A percentile compares a stretch with the other conserved stretches of the same genome.
Conservation (phyloP, 2,888 invertebrate genomes). For the Synanthedon andrenaeformis region DNA sequence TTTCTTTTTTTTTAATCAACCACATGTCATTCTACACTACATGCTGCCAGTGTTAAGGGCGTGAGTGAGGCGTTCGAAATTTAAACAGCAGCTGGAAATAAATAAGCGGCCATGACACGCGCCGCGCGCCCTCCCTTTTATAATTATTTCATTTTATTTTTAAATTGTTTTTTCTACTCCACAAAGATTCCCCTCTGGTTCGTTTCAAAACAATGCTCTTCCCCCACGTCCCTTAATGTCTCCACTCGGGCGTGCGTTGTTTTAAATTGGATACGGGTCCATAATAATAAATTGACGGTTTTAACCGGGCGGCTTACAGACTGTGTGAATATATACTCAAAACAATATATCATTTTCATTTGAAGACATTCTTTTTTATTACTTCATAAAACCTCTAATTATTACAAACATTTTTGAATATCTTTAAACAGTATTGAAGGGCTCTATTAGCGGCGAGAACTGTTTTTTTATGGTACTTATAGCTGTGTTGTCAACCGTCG, state of each 20-base stretch:
- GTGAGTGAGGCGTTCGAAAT: slow-evolving; percentile 36
- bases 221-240: slow-evolving; percentile 39
- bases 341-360: too few relatives aligned
- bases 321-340: slow-evolving; percentile 34
- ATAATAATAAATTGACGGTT: slow-evolving; percentile 68
- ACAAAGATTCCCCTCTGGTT: slow-evolving; percentile 57
- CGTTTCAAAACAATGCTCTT: slow-evolving; percentile 52
- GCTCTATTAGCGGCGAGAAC: too few relatives aligned
- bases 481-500: too few relatives aligned
- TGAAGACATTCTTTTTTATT: too few relatives aligned
- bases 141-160: slow-evolving; percentile 70
- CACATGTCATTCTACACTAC: slow-evolving; percentile 42
- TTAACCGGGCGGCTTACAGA: slow-evolving; percentile 55
- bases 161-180: slow-evolving; percentile 68
- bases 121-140: slow-evolving; percentile 60
- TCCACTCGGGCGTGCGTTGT: slow-evolving; percentile 61
- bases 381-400: too few relatives aligned
- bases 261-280: slow-evolving; percentile 71
- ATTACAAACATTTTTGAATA: too few relatives aligned
- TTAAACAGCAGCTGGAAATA: slow-evolving; percentile 64
- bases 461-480: too few relatives aligned
- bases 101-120: slow-evolving; percentile 62
- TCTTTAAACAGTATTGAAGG: too few relatives aligned
- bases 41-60: slow-evolving; percentile 17
- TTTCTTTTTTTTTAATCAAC: slow-evolving; percentile 9